Evolutionary conservation across 2,888 invertebrate species (phyloP), one percentile per base, ranked within the genome.

Genomic region (Rapana venosa): DNA sequence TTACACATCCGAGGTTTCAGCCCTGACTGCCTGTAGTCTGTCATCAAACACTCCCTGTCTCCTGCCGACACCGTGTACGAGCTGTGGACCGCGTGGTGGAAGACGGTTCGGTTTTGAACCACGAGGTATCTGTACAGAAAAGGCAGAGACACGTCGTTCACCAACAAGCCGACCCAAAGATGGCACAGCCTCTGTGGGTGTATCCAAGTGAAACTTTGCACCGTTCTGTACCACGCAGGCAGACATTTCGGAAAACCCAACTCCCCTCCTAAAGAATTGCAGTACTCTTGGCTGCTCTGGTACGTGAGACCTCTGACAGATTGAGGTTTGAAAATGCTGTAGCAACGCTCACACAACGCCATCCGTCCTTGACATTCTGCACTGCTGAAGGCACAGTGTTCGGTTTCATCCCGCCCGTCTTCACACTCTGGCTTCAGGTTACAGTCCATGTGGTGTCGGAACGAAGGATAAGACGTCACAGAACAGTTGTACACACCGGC

Each of bases 361-460:
- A 83, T 26, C 81, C 36, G 2, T 8, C 81, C 81, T 22, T 47
- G 81, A 83, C 81, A 83, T 0, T 26, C 47, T 26, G 36, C 26
- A 83, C 47, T 83, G 47, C 81, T 83, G n/a, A 83, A 83, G 47
- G 47, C 26, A 83, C 81, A 83, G 47, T 83, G 47, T 47, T 15
- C 81, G 22, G 81, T 83, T 83, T 83, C 81, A 47, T 83, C 81
- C 36, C 26, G 81, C 26, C 81, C 81, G 36, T 47, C 81, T 83
- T 83, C 36, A 47, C 81, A 83, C 47, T 83, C 81, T 83, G 81
- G 6, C 30, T 83, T 83, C 47, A 47, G 81, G 81, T 83, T 83
- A 47, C 81, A 83, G 81, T 83, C 22, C 30, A 83, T 26, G 26
- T 83, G 81, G 13, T 36, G 47, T 26, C 47, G 36, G 2, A 83